Conservation (phyloP, 2,888 invertebrate species). For the Pristionchus maxplancki region DNA sequence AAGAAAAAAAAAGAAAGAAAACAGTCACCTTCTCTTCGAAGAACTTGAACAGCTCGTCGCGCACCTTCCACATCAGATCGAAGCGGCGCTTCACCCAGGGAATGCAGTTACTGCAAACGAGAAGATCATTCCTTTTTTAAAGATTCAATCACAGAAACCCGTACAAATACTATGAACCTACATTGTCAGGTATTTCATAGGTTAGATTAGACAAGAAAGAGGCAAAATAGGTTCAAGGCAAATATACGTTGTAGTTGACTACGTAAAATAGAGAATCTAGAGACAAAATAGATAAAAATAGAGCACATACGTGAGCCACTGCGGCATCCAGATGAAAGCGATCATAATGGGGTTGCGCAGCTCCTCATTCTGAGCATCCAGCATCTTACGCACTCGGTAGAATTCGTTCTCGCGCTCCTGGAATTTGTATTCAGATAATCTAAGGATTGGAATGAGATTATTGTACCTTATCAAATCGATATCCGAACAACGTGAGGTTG, state of each 20-base stretch:
- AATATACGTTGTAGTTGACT: too few species aligned
- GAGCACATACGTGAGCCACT: not conserved
- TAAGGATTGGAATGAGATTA: too few species aligned
- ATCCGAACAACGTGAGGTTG: conserved; percentile 62
- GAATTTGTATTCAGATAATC: too few species aligned
- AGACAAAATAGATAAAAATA: too few species aligned
- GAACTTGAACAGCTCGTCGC: conserved; percentile 25
- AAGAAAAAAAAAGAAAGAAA: not conserved
- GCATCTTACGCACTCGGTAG: not conserved
- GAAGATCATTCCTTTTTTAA: not conserved
- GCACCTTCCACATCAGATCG: conserved; percentile 1
- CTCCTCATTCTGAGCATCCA: conserved; percentile 29
- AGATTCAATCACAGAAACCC: too few species aligned
- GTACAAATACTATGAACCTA: too few species aligned
- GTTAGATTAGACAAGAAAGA: too few species aligned
- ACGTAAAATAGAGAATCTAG: too few species aligned
- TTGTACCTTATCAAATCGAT: conserved; percentile 62
- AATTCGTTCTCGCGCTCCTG: conserved; percentile 21
- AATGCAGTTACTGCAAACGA: conserved; percentile 13
- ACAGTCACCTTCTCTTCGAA: conserved; percentile 42
- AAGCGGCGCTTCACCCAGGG: not conserved
- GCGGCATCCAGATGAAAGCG: not conserved
- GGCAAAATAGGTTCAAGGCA: too few species aligned
- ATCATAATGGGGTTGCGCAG: conserved; percentile 15
- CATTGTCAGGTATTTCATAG: too few species aligned